Conservation (phyloP, 2,797 vertebrate species). For the Rhinichthys osculus region DNA sequence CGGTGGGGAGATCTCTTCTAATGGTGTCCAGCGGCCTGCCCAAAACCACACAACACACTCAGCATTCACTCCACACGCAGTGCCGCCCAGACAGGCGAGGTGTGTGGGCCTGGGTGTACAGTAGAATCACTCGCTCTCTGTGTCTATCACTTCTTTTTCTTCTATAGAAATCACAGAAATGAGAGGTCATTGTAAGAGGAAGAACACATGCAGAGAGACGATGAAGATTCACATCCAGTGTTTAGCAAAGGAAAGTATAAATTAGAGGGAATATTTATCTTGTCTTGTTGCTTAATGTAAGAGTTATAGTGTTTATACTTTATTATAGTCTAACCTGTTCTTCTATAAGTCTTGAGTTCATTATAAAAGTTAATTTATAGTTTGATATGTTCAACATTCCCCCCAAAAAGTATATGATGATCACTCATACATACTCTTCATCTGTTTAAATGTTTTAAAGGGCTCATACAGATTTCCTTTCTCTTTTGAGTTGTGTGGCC, state of each 20-base stretch:
- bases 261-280: slow-evolving; percentile 19
- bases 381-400: background rate
- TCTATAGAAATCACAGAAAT: slow-evolving; percentile 37
- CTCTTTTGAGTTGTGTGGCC: background rate
- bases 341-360: slow-evolving; percentile 70
- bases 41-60: slow-evolving; percentile 75
- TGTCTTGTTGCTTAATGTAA: slow-evolving; percentile 76
- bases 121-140: slow-evolving; percentile 27
- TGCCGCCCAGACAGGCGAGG: slow-evolving; percentile 78
- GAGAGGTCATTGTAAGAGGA: slow-evolving; percentile 40
- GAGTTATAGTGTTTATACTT: slow-evolving; percentile 69
- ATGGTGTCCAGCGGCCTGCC: slow-evolving; percentile 60
- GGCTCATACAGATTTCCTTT: background rate
- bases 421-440: background rate
- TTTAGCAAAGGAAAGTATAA: slow-evolving; percentile 67
- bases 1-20: slow-evolving; percentile 21
- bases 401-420: background rate
- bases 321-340: slow-evolving; percentile 72
- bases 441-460: too few species aligned
- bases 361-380: background rate
- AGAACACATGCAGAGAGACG: slow-evolving; percentile 50
- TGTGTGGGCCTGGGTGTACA: slow-evolving; percentile 75
- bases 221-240: slow-evolving; percentile 60
- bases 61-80: slow-evolving; percentile 68
- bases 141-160: slow-evolving; percentile 22